These are phyloP conservation scores for Chironomus tepperi DNA, from an alignment of 1,140 invertebrate genomes.

Conservation along the genomic window DNA sequence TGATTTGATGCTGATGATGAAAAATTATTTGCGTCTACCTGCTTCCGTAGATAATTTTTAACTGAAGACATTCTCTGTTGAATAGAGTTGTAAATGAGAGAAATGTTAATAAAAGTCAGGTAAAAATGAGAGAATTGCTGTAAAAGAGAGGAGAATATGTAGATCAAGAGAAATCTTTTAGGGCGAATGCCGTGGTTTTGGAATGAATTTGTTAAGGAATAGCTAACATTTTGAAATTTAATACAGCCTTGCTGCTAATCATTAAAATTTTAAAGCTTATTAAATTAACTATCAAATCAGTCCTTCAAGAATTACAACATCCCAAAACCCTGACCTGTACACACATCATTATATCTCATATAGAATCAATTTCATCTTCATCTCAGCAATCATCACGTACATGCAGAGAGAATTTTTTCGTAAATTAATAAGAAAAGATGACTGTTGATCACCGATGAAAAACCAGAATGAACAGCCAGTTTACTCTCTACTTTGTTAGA, in stretches of 20 bases:
- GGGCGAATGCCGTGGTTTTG: no score
- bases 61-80: slow-evolving; percentile 10
- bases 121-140: neutral
- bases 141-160: neutral
- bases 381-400: no score
- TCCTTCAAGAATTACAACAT: no score
- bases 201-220: no score
- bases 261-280: no score
- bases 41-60: slow-evolving; percentile 11
- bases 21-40: neutral
- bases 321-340: no score
- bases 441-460: slow-evolving; percentile 1
- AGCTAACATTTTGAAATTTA: no score
- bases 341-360: no score
- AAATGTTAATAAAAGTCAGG: neutral
- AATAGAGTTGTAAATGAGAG: neutral
- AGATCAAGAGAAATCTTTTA: no score
- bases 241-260: no score
- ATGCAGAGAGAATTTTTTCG: neutral
- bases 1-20: neutral
- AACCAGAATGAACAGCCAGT: slow-evolving; percentile 3
- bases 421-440: neutral
- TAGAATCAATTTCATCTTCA: no score
- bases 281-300: no score
- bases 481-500: neutral